Percentiles rank a stretch among this genome's conserved stretches.
phyloP scores from a whole-genome alignment of 2,797 vertebrate species.

The Halcyon smyrnensis region DNA sequence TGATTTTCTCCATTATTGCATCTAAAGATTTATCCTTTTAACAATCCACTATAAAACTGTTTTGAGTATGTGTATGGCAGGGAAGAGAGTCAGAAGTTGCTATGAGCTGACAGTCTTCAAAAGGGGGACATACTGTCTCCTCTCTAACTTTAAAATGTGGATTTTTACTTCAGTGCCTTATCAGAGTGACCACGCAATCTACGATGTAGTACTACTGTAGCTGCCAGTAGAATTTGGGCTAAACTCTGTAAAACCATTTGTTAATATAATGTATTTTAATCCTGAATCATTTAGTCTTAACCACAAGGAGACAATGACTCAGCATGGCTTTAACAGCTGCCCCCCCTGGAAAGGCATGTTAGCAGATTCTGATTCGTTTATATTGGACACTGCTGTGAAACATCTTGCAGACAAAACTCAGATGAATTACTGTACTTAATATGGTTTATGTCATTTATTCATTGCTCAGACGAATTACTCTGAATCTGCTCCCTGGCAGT shows the following conservation, averaged over 20 bases:
- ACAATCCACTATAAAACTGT: not conserved
- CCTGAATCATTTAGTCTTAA: not conserved
- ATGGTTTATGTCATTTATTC: not conserved
- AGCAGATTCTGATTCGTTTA: not conserved
- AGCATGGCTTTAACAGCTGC: not conserved
- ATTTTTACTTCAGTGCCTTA: not conserved
- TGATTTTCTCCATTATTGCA: not conserved
- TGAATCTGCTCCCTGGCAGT: not conserved
- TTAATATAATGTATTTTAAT: not conserved
- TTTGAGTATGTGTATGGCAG: not conserved
- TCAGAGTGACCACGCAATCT: not conserved
- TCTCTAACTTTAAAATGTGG: not conserved
- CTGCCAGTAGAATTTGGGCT: not conserved
- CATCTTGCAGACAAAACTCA: constrained; percentile 7
- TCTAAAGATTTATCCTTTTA: not conserved
- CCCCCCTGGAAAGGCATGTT: not conserved
- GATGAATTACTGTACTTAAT: constrained; percentile 16
- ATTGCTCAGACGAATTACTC: not conserved
- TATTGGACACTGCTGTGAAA: not conserved
- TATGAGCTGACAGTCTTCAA: not conserved
- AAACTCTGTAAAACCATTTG: not conserved
- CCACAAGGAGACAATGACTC: not conserved
- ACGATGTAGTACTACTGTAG: not conserved
- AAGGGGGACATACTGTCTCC: not conserved
- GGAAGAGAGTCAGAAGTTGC: not conserved